phyloP scores from a whole-genome alignment of 2,888 invertebrate genomes.

The Sturmia bella region DNA sequence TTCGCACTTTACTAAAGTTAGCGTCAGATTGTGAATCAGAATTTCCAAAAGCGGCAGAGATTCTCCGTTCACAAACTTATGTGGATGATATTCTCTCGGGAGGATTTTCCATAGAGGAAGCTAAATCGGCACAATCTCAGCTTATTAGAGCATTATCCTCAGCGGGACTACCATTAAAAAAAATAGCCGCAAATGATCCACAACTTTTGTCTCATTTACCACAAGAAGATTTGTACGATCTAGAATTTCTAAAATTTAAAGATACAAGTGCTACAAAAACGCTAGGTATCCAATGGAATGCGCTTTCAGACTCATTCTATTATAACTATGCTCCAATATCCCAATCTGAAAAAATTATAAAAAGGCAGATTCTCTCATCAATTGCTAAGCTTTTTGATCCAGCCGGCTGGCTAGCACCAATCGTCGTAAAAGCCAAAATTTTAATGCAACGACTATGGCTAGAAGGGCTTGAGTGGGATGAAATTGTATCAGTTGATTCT shows the following conservation, averaged over 20 bases:
- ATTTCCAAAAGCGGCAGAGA: slow-evolving; percentile 38
- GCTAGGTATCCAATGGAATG: slow-evolving; percentile 30
- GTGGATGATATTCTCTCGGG: slow-evolving; percentile 13
- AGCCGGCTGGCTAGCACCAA: background rate
- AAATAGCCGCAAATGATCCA: background rate
- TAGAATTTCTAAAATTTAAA: slow-evolving; percentile 6
- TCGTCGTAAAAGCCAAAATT: slow-evolving; percentile 6
- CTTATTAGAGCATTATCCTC: background rate
- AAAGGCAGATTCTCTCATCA: slow-evolving; percentile 1
- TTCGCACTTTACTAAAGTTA: slow-evolving; percentile 52
- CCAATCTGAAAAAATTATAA: background rate
- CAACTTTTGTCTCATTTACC: background rate
- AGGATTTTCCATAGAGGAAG: background rate
- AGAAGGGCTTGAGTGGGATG: background rate
- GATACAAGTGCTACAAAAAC: slow-evolving; percentile 8
- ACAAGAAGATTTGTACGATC: slow-evolving; percentile 10
- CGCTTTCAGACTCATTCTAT: slow-evolving; percentile 6
- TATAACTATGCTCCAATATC: background rate
- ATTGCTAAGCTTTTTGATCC: slow-evolving; percentile 13
- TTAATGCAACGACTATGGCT: slow-evolving; percentile 3
- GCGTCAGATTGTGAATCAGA: slow-evolving; percentile 36
- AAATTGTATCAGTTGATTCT: background rate
- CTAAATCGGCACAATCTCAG: background rate
- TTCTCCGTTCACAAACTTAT: background rate
- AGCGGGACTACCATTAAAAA: background rate